phyloP scores from a whole-genome alignment of 2,797 vertebrate genomes.

The Semotilus atromaculatus region DNA sequence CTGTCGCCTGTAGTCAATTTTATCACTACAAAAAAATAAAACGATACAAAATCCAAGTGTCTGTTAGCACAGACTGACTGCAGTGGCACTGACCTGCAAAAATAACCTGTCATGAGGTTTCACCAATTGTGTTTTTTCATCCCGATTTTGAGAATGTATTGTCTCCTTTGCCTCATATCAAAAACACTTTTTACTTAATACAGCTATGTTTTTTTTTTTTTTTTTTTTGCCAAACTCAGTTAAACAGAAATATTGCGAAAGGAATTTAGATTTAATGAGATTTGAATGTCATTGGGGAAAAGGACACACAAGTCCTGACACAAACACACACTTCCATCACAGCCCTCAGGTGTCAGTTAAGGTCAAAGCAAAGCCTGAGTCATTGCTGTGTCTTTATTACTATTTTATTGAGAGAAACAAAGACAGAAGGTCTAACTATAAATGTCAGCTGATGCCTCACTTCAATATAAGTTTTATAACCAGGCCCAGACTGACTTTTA shows the following conservation, averaged over 20 bases:
- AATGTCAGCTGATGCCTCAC: conserved; percentile 25
- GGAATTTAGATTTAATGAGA: conserved; percentile 71
- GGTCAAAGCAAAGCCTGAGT: conserved; percentile 69
- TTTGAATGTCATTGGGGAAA: conserved; percentile 72
- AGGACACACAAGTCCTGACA: conserved; percentile 26
- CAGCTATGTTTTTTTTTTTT: neutral
- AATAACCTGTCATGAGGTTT: neutral
- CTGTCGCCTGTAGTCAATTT: neutral
- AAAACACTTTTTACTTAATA: neutral
- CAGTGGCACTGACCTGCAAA: conserved; percentile 6
- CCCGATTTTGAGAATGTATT: neutral
- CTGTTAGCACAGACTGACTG: neutral
- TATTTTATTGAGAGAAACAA: conserved; percentile 62
- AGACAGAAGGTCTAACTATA: conserved; percentile 36
- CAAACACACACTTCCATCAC: conserved; percentile 43
- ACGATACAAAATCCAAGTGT: neutral
- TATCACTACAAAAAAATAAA: neutral
- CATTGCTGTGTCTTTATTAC: conserved; percentile 70
- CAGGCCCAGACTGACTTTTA: neutral
- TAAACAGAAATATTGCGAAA: conserved; percentile 41
- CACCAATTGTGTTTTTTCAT: neutral
- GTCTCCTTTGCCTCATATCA: neutral
- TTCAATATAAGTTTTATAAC: conserved; percentile 2
- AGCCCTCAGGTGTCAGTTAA: conserved; percentile 66
- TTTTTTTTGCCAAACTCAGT: neutral